Evolutionary conservation across 2,888 invertebrate genomes (phyloP), one percentile per base, ranked within the genome.

Genomic region (Tetramorium bicarinatum): DNA sequence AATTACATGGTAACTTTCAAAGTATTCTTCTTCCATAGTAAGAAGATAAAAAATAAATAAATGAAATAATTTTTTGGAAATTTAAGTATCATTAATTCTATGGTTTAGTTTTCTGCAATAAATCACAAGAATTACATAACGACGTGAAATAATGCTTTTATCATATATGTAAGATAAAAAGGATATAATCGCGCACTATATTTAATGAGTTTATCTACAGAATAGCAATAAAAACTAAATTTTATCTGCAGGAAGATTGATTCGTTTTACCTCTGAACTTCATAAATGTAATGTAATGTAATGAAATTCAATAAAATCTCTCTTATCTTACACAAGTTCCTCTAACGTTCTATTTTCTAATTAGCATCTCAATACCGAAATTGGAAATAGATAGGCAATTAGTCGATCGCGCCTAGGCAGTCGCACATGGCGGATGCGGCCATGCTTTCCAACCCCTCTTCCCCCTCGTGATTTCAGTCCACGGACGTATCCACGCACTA

Each of bases 361-460:
- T 79, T 56, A 72, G 54, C 18, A 67, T 80, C 52, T 34, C 7
- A 47, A 67, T 44, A 44, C 4, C 18, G 13, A n/a, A 54, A 49
- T 52, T 67, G 54, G 59, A 66, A 61, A 41, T 52, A 21, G 38
- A 82, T 74, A 44, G 25, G 56, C 76, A 83, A 62, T 61, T 49
- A 83, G 44, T 74, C 72, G 66, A 59, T 75, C 34, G 69, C 41
- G 72, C 41, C 21, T 56, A 62, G 29, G 61, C 74, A 54, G 62
- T n/a, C 74, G 86, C 75, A 85, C 83, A 92, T 92, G 92, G 93
- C 92, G 93, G 91, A 91, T 87, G 87, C 93, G 91, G 93, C 93
- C 93, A 93, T 93, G 83, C 87, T 92, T 90, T 69, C 41, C 83
- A 89, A 18, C 79, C 76, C 85, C 85, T 71, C 90, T 49, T 92